Percentiles rank a stretch among this genome's conserved stretches.
Conservation (phyloP, 2,113 vertebrate genomes). For the Entelurus aequoreus region DNA sequence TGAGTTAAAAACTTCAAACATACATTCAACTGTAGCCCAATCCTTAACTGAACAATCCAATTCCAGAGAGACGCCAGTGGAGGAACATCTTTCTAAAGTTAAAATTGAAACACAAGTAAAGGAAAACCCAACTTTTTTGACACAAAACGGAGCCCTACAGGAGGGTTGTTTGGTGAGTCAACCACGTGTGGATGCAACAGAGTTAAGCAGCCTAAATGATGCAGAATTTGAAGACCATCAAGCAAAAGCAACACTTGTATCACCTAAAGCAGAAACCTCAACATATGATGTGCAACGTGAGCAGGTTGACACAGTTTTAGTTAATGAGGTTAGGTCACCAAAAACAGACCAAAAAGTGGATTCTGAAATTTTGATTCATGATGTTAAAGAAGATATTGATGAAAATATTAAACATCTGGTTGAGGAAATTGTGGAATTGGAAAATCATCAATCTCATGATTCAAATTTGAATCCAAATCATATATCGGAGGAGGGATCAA, state of each 20-base stretch:
- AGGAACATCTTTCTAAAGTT: background rate
- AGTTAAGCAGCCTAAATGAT: background rate
- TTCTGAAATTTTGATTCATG: background rate
- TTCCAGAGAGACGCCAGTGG: background rate
- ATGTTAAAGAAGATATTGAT: background rate
- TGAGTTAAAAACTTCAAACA: background rate
- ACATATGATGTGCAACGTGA: constrained; percentile 5
- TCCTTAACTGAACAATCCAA: background rate
- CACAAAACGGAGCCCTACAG: constrained; percentile 10
- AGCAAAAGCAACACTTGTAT: background rate
- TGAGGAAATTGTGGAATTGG: background rate
- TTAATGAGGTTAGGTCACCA: background rate
- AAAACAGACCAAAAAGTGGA: background rate
- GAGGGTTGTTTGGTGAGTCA: constrained; percentile 4
- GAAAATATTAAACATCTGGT: background rate
- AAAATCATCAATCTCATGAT: background rate
- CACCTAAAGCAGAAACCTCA: background rate
- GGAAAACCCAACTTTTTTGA: background rate
- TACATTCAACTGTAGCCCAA: background rate
- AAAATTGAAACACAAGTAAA: constrained; percentile 3
- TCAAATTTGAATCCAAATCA: background rate
- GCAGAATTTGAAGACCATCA: background rate
- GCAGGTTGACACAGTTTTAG: background rate
- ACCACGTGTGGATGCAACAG: background rate
- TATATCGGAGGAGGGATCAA: background rate